Evolutionary conservation across 2,797 vertebrate genomes (phyloP).

Genomic region (Manis javanica): DNA sequence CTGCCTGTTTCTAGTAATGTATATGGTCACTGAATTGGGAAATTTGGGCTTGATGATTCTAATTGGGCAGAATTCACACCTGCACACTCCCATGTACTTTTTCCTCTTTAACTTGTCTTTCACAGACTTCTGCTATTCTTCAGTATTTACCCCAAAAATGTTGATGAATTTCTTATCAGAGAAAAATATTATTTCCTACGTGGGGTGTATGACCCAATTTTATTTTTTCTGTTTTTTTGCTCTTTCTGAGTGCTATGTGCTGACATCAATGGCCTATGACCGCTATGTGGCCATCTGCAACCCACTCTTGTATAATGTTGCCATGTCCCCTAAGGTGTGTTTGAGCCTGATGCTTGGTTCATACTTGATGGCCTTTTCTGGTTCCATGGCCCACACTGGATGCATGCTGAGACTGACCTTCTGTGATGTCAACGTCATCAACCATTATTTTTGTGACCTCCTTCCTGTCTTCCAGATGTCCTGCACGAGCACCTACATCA

Average conservation of each 20-base stretch:
- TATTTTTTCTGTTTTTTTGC: constrained; percentile 74
- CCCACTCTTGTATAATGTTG: constrained; percentile 61
- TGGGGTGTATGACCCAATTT: constrained; percentile 64
- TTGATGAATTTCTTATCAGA: constrained; percentile 46
- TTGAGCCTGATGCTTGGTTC: background rate
- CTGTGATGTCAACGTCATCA: constrained; percentile 62
- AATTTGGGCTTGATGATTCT: constrained; percentile 65
- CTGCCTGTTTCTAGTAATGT: constrained; percentile 58
- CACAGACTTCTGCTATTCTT: constrained; percentile 61
- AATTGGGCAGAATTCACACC: constrained; percentile 45
- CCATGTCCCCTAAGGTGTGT: constrained; percentile 71
- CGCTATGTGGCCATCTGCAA: constrained; percentile 65
- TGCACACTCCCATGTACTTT: constrained; percentile 73
- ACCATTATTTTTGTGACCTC: constrained; percentile 77
- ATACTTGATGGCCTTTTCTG: constrained; percentile 61
- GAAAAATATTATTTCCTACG: constrained; percentile 49
- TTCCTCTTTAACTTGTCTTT: constrained; percentile 66
- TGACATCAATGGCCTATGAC: constrained; percentile 75
- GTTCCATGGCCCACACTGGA: constrained; percentile 61
- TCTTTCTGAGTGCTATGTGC: constrained; percentile 69
- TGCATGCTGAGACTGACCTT: constrained; percentile 73
- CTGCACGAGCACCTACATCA: constrained; percentile 68
- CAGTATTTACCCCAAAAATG: constrained; percentile 64
- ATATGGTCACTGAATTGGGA: constrained; percentile 53
- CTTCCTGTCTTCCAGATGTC: constrained; percentile 72